Evolutionary conservation across 2,797 vertebrate genomes (phyloP), one percentile per base, ranked within the genome.

Genomic region (Euthynnus affinis): DNA sequence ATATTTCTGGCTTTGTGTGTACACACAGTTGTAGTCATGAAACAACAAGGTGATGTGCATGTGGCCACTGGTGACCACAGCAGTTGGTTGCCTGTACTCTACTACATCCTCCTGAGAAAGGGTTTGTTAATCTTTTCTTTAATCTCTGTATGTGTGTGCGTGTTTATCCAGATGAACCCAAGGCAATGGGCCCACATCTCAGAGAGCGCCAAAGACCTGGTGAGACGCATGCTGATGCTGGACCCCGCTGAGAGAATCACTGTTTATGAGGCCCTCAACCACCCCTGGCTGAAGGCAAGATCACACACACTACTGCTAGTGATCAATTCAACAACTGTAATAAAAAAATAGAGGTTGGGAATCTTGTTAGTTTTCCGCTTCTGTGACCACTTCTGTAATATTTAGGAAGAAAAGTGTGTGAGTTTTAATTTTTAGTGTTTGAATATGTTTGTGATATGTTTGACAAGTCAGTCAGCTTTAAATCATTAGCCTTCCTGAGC

Each of bases 171-270:
- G 98, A 97, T 99, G 98, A 99, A 99, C 91, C 98, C 98, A 0
- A 95, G 98, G 79, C 98, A 99, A 74, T 99, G 98, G 98, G 96
- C 95, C 93, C 97, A 99, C 93, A 99, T 99, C 93, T 99, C 98
- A 4, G 98, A 99, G 96, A 99, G 98, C 91, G 98, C 98, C 93
- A 99, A 99, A 95, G 98, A 99, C 81, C 94, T 99, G 92, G 97
- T 99, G 75, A 96, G 98, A n/a, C 97, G 98, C 84, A 99, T 99
- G 98, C 94, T 99, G 83, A 99, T 99, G 98, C 93, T 99, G 93
- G 98, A 99, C 88, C 98, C 98, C 9, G 98, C 98, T 6, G 98
- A 99, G 94, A 97, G 98, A 85, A 99, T 99, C 96, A 99, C 98
- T 2, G 98, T 99, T 71, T 99, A 99, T 63, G 98, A 99, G 93